Base-by-base conservation (phyloP, 1,140 invertebrate species). In the Trichoplusia ni region DNA sequence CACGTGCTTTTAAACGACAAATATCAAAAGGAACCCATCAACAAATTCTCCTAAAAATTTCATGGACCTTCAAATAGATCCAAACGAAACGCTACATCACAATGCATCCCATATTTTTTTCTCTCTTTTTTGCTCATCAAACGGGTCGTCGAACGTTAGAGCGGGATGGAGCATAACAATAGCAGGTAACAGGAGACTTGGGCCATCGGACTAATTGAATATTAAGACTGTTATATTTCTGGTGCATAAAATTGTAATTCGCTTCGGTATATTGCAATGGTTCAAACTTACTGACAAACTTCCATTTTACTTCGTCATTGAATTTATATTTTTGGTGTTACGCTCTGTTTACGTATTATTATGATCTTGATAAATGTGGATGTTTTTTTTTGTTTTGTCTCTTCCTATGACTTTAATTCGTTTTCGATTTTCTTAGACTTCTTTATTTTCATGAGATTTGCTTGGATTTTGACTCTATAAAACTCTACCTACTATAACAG, bases 171-270 rank as follows among this genome's bases (percentile, higher is more conserved):
- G 21, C 6, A 31, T 19, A 29, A 63, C 60, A 63, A 63, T 63
- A 18, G 51, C 62, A 64, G 62, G 62, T 64, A 56, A 42, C 14
- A 49, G 29, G 25, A 29, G 53, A 59, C 38, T 9, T 35, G 51
- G 31, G 33, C 16, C 37, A 37, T 33, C 40, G 25, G 13, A 16
- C 40, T 64, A 64, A 64, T 64, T 64, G 62, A 64, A 64, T 64
- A 64, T 64, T 44, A 40, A 37, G 19, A 38, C 31, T 31, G 29
- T 18, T 33, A 54, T 54, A 64, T 19, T 49, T 56, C 49, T 38
- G 42, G 21, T 64, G 51, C 53, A 64, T 64, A 64, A 64, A 64
- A 64, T 64, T 58, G 3, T 44, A 44, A 56, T 64, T 64, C 6
- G 51, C 13, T 9, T 16, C 51, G 62, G 42, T 21, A 37, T 19